Base-by-base conservation (phyloP, 1,140 invertebrate genomes). In the Sinella curviseta region DNA sequence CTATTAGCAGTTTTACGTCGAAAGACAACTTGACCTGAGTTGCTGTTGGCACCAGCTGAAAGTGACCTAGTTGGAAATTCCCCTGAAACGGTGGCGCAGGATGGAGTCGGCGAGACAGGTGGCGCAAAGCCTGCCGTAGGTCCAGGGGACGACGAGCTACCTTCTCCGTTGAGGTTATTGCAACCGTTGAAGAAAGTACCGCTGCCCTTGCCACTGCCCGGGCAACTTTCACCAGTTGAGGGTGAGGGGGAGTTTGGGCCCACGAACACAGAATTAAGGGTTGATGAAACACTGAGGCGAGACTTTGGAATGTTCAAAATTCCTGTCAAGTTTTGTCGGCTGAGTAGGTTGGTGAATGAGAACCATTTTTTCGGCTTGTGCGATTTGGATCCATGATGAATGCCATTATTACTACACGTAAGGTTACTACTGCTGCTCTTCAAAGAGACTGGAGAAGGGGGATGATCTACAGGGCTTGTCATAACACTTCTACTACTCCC, bases 181-280 rank as follows among this genome's bases (percentile, higher is more conserved):
- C 24, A 70, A 28, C 28, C 74, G 36, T 76, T 60, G 34, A 39
- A 48, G 39, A 76, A 76, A 31, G 26, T 48, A 70, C 34, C 60
- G 35, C 60, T 65, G 4, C 74, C 60, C 48, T 39, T 60, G 48
- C 74, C 57, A 78, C 74, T 77, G 8, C 33, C 30, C 16, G 31
- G 55, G 36, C 60, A 28, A 33, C 78, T 67, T 76, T 77, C 74
- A 31, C 78, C 79, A 48, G 39, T 48, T 26, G 34, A 54, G 12
- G 74, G 20, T 3, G 74, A 75, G 3, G 80, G 80, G n/a, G 78
- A 77, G 75, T 74, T 77, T 77, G 75, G 54, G 35, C 78, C 81
- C 48, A 79, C 55, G 54, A 82, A 82, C 55, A 82, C 81, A 24
- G 81, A 82, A 65, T 79, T 82, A 33, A 82, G 57, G 12, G 81